Evolutionary conservation across 2,113 vertebrate species (phyloP), one percentile per base, ranked within the genome.

Genomic region (Centropus unirufus): DNA sequence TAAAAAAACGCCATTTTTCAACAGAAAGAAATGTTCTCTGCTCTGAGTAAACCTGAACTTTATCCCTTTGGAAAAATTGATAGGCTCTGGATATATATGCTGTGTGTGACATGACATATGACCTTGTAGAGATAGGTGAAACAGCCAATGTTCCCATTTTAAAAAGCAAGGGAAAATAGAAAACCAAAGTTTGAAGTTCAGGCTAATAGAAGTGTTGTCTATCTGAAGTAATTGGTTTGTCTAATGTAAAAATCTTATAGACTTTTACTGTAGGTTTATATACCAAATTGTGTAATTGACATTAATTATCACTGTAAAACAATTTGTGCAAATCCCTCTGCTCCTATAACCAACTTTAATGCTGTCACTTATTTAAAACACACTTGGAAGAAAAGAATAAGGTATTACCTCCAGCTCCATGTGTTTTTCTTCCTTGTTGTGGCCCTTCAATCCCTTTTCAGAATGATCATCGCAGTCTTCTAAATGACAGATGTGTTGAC

Each of bases 331-430:
- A 36, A 40, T 75, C 17, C 15, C 59, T 5, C 62, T 47, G 23
- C 30, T 77, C 14, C 51, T 66, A 34, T 68, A 84, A 75, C 26
- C 16, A 62, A 58, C 42, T 73, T 58, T 59, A 83, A 70, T 46
- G 8, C 22, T 30, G 69, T 8, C 59, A 44, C 47, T 63, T 67
- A 52, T 6, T 80, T 86, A 61, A 90, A 88, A 64, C 27, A 88
- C 11, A 30, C 11, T 79, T 70, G 49, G 54, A 85, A 89, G 77
- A 91, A 89, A 87, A 62, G 8, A 86, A 47, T 75, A 95, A 75
- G 11, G 52, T 67, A 93, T 93, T 98, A 99, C 98, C 98, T 98
- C 95, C 55, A 94, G 91, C 47, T 89, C 90, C 66, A 87, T 90
- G 55, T 86, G 91, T 29, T 98, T 98, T 55, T 76, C 77, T 73